Percentiles rank a stretch among this genome's conserved stretches.
phyloP scores from a whole-genome alignment of 1,140 invertebrate species.

The Rhynchophorus ferrugineus region DNA sequence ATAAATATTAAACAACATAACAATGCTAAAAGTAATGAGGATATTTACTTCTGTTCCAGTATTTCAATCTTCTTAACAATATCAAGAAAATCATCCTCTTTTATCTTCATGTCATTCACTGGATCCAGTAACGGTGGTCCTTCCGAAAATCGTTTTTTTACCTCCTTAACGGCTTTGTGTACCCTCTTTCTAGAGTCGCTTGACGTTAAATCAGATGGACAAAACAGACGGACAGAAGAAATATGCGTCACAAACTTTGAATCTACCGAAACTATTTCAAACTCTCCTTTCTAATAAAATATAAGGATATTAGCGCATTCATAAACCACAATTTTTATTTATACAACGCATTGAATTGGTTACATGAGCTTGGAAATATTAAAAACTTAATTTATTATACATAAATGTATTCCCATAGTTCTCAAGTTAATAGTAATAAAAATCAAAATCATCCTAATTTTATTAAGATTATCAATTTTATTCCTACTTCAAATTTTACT shows the following conservation, averaged over 20 bases:
- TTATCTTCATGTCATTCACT: slow-evolving; percentile 93
- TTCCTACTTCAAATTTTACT: too few species aligned
- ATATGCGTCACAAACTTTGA: slow-evolving; percentile 78
- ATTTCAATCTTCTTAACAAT: slow-evolving; percentile 75
- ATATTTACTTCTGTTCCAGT: slow-evolving; percentile 65
- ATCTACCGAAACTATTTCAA: slow-evolving; percentile 83
- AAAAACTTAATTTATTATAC: too few species aligned
- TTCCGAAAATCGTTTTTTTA: slow-evolving; percentile 79
- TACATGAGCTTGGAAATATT: too few species aligned
- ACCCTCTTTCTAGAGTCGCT: slow-evolving; percentile 77
- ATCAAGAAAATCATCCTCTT: slow-evolving; percentile 70
- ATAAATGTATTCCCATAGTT: too few species aligned
- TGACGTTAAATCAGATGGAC: slow-evolving; percentile 82
- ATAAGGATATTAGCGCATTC: too few species aligned
- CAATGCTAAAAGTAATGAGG: not conserved
- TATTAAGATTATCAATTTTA: too few species aligned
- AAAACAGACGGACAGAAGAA: slow-evolving; percentile 83
- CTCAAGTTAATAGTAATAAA: too few species aligned
- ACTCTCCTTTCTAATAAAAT: slow-evolving; percentile 61
- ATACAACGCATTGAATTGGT: too few species aligned
- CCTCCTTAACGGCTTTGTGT: slow-evolving; percentile 82
- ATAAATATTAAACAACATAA: not conserved
- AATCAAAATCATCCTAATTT: too few species aligned
- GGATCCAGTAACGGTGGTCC: slow-evolving; percentile 87
- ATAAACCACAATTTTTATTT: too few species aligned